phyloP scores from a whole-genome alignment of 1,140 invertebrate species.

The Lepidurus packardi region DNA sequence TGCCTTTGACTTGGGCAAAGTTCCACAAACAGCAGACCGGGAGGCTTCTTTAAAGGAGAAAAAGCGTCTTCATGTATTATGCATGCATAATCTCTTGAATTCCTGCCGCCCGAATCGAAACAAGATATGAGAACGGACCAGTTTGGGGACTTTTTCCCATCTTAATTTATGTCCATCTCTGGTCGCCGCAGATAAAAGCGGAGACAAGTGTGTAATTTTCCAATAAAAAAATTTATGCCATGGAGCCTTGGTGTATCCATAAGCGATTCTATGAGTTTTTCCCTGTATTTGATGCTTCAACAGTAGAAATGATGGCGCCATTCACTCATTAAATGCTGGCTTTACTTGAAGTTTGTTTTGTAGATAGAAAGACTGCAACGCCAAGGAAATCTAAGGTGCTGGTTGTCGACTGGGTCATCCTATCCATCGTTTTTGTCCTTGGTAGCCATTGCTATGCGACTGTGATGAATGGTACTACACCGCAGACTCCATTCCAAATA shows the following conservation, averaged over 20 bases:
- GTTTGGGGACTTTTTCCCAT: background rate
- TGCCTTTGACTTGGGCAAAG: constrained; percentile 21
- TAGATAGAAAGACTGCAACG: no score
- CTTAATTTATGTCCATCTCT: background rate
- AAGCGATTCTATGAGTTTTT: no score
- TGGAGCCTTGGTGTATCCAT: no score
- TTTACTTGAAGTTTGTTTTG: no score
- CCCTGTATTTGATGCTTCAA: no score
- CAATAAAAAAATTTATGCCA: background rate
- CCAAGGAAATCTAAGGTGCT: background rate
- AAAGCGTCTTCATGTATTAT: constrained; percentile 1
- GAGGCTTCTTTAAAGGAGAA: background rate
- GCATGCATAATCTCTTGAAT: background rate
- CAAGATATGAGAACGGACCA: background rate
- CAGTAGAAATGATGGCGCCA: no score
- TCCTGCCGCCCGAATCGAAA: background rate
- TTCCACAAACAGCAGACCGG: background rate
- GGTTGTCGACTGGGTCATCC: background rate
- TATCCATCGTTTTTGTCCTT: background rate
- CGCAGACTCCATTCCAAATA: background rate
- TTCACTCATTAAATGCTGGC: no score
- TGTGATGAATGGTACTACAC: background rate
- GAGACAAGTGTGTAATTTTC: background rate
- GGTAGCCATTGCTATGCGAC: background rate
- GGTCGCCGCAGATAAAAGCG: background rate